Conservation (phyloP, 2,888 invertebrate genomes). For the Cacoxenus indagator region DNA sequence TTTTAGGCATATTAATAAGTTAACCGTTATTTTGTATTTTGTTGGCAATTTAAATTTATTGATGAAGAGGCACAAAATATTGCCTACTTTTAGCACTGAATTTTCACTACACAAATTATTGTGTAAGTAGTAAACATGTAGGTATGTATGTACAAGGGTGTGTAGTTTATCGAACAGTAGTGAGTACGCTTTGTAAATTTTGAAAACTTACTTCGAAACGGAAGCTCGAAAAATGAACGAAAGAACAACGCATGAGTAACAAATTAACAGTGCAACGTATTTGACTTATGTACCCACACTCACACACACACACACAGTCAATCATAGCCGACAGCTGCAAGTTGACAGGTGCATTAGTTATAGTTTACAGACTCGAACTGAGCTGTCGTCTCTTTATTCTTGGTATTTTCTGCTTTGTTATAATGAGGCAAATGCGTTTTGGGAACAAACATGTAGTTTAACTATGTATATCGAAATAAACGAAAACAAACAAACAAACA, state of each 20-base stretch:
- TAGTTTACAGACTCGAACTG: not conserved
- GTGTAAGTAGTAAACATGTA: no score
- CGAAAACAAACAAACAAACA: constrained; percentile 28
- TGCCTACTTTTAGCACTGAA: not conserved
- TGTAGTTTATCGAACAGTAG: no score
- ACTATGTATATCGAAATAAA: constrained; percentile 44
- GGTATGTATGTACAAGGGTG: no score
- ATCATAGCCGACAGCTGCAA: no score
- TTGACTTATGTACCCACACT: no score
- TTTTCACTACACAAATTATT: not conserved
- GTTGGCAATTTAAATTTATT: not conserved
- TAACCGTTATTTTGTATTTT: not conserved
- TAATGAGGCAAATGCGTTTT: constrained; percentile 62
- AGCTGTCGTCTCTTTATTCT: constrained; percentile 32
- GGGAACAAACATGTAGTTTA: constrained; percentile 70
- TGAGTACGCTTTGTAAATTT: no score
- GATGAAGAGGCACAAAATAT: constrained; percentile 2
- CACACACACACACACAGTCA: not conserved
- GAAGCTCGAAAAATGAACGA: no score
- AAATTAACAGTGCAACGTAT: no score
- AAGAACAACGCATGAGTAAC: no score
- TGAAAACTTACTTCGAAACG: no score
- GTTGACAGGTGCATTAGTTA: not conserved
- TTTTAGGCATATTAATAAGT: not conserved
- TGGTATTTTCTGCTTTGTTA: constrained; percentile 41